Evolutionary conservation across 2,797 vertebrate species (phyloP).

Genomic region (Xerus rutilus): DNA sequence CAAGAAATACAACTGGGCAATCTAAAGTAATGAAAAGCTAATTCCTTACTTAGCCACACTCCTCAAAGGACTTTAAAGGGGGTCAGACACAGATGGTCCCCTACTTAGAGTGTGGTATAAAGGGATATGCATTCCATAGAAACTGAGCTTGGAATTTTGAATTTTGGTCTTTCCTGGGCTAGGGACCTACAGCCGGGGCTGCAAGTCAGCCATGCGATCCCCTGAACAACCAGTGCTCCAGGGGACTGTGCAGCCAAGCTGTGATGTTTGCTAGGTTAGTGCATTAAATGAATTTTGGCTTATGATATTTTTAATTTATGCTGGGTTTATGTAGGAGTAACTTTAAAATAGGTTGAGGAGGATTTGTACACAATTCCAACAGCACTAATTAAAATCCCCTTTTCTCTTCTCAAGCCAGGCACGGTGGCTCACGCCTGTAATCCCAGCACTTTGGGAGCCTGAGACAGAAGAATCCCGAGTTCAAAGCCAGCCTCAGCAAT

Average conservation of each 20-base stretch:
- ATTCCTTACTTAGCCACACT: not conserved
- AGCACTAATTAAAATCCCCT: not conserved
- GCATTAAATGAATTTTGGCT: not conserved
- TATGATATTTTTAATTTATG: not conserved
- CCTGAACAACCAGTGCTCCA: too few species aligned
- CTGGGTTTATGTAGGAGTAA: not conserved
- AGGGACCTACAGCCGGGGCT: rapidly evolving
- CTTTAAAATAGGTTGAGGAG: not conserved
- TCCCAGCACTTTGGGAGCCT: too few species aligned
- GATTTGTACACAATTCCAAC: not conserved
- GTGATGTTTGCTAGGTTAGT: not conserved
- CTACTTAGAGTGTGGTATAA: not conserved
- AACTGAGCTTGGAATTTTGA: too few species aligned
- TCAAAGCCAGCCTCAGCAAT: too few species aligned
- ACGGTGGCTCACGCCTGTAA: too few species aligned
- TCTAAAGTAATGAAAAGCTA: not conserved
- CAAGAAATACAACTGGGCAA: not conserved
- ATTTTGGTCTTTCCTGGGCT: not conserved
- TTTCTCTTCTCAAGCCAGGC: not conserved
- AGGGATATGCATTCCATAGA: not conserved
- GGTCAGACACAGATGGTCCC: not conserved
- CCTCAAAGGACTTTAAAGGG: not conserved
- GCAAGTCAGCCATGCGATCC: not conserved
- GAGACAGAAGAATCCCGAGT: too few species aligned
- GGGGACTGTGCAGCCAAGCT: not conserved